These are phyloP conservation scores for Pedetes capensis DNA, from an alignment of 2,113 vertebrate species.

Conservation along the genomic window DNA sequence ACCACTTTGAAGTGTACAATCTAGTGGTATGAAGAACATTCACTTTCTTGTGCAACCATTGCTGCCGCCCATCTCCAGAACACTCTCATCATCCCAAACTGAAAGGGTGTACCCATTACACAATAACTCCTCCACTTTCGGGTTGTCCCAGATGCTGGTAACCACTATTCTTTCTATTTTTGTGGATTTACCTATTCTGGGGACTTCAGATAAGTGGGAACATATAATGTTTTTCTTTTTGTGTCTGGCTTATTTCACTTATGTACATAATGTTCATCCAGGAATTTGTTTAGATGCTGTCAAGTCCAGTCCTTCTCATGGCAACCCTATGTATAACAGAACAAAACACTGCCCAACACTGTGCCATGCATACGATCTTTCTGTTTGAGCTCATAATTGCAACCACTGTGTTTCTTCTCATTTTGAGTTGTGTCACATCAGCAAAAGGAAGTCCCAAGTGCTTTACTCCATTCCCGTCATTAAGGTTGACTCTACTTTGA, in stretches of 20 bases:
- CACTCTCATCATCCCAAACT: background rate
- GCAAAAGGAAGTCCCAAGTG: too few relatives aligned
- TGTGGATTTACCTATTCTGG: background rate
- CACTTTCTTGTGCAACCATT: rapidly evolving
- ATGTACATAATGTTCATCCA: background rate
- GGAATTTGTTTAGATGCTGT: too few relatives aligned
- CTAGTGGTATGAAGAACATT: background rate
- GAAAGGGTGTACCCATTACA: background rate
- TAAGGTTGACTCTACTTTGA: too few relatives aligned
- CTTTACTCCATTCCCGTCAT: too few relatives aligned
- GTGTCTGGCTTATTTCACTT: slow-evolving; percentile 26
- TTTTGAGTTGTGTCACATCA: too few relatives aligned
- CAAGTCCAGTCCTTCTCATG: too few relatives aligned
- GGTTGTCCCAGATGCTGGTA: background rate
- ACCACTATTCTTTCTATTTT: background rate
- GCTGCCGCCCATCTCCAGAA: background rate
- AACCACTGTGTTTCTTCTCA: too few relatives aligned
- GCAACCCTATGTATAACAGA: too few relatives aligned
- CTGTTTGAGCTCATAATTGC: too few relatives aligned
- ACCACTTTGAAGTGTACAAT: background rate
- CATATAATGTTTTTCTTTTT: background rate
- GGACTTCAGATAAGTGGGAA: background rate
- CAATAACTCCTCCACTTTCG: background rate
- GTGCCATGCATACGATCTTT: too few relatives aligned
- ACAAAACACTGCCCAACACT: too few relatives aligned